phyloP scores from a whole-genome alignment of 92 coral and sea anemone species.

The Epizoanthus fatuus region DNA sequence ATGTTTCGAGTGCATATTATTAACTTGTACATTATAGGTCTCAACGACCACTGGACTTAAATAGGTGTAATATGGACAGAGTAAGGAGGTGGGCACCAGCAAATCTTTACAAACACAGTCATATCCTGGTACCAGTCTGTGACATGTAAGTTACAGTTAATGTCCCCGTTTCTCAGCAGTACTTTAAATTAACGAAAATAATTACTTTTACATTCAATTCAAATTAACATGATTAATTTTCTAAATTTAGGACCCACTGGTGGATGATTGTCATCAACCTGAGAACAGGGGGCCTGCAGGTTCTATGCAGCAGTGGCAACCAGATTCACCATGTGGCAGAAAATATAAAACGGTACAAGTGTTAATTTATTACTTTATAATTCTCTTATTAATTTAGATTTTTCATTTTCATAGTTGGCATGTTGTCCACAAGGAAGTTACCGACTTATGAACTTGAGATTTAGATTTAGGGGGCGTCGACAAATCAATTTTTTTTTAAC shows the following conservation, averaged over 20 bases:
- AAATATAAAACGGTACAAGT: slow-evolving; percentile 1
- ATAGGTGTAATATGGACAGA: not conserved
- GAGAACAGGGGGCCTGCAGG: slow-evolving; percentile 3
- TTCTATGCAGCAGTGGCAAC: slow-evolving; percentile 16
- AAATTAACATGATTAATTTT: not conserved
- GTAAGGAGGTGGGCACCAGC: not conserved
- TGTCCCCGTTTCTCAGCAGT: too few species aligned
- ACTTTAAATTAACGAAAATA: too few species aligned
- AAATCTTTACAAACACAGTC: not conserved
- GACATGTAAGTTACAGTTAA: not conserved
- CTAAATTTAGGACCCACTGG: slow-evolving; percentile 25
- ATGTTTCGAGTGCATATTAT: too few species aligned
- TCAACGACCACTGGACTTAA: slow-evolving; percentile 7
- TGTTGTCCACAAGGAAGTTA: too few species aligned
- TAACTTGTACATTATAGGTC: not conserved
- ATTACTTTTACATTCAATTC: not conserved
- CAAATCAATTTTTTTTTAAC: too few species aligned
- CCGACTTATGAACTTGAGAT: too few species aligned
- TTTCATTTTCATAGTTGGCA: too few species aligned
- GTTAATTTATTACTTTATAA: not conserved
- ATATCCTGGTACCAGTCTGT: not conserved
- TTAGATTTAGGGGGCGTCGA: too few species aligned
- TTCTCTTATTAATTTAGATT: too few species aligned
- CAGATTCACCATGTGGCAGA: not conserved
- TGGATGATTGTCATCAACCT: slow-evolving; percentile 11